Base-by-base conservation (phyloP, 2,797 vertebrate genomes). In the Falco cherrug region DNA sequence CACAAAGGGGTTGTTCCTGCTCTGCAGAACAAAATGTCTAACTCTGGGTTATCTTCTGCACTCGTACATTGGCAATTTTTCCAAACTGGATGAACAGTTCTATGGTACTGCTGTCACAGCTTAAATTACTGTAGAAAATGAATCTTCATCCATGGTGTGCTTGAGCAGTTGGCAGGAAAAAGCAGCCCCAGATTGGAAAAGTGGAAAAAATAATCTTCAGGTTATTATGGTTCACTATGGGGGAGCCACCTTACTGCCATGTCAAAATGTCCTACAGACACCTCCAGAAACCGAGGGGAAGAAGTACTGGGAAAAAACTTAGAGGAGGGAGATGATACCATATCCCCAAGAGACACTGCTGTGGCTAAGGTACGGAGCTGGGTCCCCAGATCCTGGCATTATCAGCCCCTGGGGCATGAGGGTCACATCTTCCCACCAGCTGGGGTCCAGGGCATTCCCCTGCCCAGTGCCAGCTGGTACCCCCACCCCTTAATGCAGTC, bases 121-220 rank as follows among this genome's bases (percentile, higher is more conserved):
- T 85, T 64, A 80, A 89, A 92, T 70, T 35, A 67, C 28, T 47
- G 43, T 59, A 81, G 67, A 84, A 95, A 60, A 79, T 33, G 4
- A 71, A 61, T 76, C 61, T 91, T 90, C 54, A 87, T 45, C 76
- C 51, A 18, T 11, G 16, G 43, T 63, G 28, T 4, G 0, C 43
- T 86, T 61, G 28, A 91, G 79, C 37, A 65, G 25, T 29, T 84
- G 80, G 47, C 45, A 91, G 43, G 60, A 53, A 76, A 90, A 95
- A 84, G 18, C 48, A 95, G 67, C 63, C 11, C 17, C 39, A 88
- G 54, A 60, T 3, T 69, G 57, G 43, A 28, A 93, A 92, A 84
- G 33, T 24, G 26, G 33, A n/a, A 76, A 74, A 80, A 89, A 26
- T 29, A 67, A 50, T 75, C 20, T 41, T 79, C 70, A 70, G 28